phyloP scores from a whole-genome alignment of 2,888 invertebrate species.

The Lasioglossum pauxillum region DNA sequence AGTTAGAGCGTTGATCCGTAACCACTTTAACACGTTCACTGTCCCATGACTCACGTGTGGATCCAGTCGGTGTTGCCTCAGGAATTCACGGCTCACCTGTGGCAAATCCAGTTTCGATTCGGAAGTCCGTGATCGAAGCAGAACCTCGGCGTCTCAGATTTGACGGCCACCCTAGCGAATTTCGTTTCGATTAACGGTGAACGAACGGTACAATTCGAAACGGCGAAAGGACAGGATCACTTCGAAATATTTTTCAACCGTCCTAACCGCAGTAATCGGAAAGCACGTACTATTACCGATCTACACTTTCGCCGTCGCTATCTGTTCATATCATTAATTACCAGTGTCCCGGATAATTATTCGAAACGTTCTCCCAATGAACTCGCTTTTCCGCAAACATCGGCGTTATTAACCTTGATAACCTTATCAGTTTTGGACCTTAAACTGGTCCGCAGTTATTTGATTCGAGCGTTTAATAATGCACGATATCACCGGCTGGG shows the following conservation, averaged over 20 bases:
- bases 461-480: neutral
- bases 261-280: neutral
- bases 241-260: neutral
- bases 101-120: constrained; percentile 9
- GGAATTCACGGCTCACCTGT: constrained; percentile 13
- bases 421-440: neutral
- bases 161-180: neutral
- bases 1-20: neutral
- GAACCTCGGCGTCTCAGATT: neutral
- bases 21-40: neutral
- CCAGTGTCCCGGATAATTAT: neutral
- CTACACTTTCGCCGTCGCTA: neutral
- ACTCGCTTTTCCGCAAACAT: neutral
- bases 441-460: neutral
- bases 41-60: constrained; percentile 7
- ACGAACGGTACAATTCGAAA: neutral
- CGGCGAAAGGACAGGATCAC: neutral
- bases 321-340: neutral
- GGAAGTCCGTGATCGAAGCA: neutral
- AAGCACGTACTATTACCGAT: neutral
- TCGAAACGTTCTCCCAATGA: neutral
- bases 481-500: neutral
- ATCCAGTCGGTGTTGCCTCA: neutral
- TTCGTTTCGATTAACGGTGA: neutral
- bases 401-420: neutral